Conservation (phyloP, 2,888 invertebrate species). For the Ophion slaviceki region DNA sequence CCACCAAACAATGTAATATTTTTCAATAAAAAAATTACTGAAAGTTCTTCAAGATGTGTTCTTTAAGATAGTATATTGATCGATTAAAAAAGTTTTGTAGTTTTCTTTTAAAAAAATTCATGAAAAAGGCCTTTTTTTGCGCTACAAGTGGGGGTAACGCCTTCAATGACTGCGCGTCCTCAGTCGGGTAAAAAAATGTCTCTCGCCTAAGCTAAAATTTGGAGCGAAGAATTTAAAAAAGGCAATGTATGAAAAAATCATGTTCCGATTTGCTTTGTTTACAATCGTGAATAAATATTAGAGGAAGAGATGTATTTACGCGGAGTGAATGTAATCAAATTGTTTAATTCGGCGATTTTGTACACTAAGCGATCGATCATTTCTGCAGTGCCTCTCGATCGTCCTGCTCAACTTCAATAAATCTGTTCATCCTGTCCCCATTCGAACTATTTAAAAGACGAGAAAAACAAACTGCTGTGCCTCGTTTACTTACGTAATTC, state of each 20-base stretch:
- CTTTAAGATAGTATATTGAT: no score
- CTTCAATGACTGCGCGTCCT: neutral
- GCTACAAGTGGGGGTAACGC: no score
- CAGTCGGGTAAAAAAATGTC: neutral
- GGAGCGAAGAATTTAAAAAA: neutral
- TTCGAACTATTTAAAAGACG: neutral
- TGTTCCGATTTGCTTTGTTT: neutral
- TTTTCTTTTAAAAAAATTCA: no score
- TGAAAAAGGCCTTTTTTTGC: no score
- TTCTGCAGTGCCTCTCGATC: neutral
- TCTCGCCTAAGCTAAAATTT: neutral
- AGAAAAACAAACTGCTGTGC: neutral
- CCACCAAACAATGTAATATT: no score
- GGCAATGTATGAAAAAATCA: neutral
- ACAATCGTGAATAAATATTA: neutral
- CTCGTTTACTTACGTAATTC: neutral
- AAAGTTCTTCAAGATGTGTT: no score
- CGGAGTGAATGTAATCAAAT: neutral
- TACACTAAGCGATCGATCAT: neutral
- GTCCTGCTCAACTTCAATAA: constrained; percentile 9
- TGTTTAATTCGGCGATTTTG: neutral
- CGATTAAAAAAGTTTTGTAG: no score
- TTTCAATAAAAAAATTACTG: no score
- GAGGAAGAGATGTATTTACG: neutral
- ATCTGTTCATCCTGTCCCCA: constrained; percentile 7